Base-by-base conservation (phyloP, 2,113 vertebrate species). In the Tachysurus fulvidraco region DNA sequence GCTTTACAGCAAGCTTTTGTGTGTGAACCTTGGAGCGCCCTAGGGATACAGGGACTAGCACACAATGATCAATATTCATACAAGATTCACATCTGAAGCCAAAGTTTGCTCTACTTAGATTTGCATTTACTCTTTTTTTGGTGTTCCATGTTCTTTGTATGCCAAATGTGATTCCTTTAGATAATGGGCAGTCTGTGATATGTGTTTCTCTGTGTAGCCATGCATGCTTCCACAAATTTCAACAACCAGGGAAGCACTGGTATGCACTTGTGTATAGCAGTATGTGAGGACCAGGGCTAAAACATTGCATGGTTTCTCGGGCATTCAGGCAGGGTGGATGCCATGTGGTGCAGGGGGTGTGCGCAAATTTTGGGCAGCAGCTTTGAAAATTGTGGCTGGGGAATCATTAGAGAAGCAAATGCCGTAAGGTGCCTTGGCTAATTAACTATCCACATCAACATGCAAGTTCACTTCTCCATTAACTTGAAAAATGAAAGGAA, bases 61-160 rank as follows among this genome's bases (percentile, higher is more conserved):
- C 93, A 81, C 91, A 90, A 94, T 94, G 91, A 98, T 98, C 97
- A 97, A 98, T 98, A 98, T 97, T 97, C 96, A 97, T 95, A 96
- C 91, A 90, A 41, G 91, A 96, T 96, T 95, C 96, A 96, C 96
- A 98, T 97, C 96, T 96, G 96, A 95, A 97, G 95, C 95, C 89
- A 93, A 94, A 91, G 91, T 94, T 93, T 93, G 96, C 94, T 95
- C 93, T 90, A 88, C 91, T 91, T 85, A 89, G 93, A 94, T 94
- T 94, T 93, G 94, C 93, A 92, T 83, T 78, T 83, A 67, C 57
- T 73, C 25, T 55, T 71, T 80, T 85, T 89, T 91, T 86, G 30
- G 85, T 88, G 74, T 36, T 36, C 74, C 77, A 83, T 88, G 55
- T 90, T 90, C 28, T 62, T 89, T 77, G 65, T 57, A 90, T 81